Conservation (phyloP, 2,113 vertebrate species). For the Lepus americanus region DNA sequence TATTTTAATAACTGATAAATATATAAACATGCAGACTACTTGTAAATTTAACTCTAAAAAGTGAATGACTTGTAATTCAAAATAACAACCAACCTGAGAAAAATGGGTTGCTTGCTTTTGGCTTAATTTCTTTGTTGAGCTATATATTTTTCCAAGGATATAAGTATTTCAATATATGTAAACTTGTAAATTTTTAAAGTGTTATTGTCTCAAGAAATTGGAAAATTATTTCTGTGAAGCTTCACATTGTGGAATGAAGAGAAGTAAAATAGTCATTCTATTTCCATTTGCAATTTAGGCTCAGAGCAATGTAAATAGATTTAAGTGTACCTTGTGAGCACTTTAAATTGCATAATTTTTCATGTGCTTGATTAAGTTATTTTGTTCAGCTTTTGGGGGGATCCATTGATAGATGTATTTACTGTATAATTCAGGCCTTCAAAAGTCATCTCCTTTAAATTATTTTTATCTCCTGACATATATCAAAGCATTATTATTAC, state of each 20-base stretch:
- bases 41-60: background rate
- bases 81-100: background rate
- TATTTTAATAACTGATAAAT: constrained; percentile 23
- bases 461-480: background rate
- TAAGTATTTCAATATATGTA: background rate
- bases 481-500: background rate
- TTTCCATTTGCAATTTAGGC: background rate
- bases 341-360: background rate
- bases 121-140: background rate
- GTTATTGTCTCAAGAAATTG: background rate
- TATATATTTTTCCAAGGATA: background rate
- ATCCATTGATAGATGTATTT: background rate
- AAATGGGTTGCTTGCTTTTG: background rate
- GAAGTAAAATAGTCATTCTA: background rate
- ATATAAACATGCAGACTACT: background rate
- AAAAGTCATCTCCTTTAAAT: background rate
- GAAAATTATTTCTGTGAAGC: background rate
- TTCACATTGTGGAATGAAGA: background rate
- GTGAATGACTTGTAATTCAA: background rate
- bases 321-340: background rate
- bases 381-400: background rate
- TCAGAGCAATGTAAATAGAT: background rate
- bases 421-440: background rate
- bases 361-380: background rate
- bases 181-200: background rate